Percentiles rank a stretch among this genome's conserved stretches.
These are phyloP conservation scores for Meloidogyne chitwoodi DNA, from an alignment of 1,140 invertebrate genomes.

Conservation along the genomic window DNA sequence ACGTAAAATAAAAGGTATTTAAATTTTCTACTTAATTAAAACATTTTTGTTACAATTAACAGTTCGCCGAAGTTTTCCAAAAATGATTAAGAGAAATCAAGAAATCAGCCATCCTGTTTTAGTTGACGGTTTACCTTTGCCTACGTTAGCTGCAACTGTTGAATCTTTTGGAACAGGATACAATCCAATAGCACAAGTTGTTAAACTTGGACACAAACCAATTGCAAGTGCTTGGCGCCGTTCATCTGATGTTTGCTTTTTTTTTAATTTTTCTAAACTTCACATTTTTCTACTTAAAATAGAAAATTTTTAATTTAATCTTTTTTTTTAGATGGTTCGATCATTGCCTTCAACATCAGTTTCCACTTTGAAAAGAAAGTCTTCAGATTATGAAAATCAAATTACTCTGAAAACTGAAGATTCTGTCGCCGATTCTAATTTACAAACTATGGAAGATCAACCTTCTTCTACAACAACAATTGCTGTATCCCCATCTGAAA, in stretches of 20 bases:
- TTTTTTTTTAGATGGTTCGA: slow-evolving; percentile 16
- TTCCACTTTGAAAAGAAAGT: background rate
- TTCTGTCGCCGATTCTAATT: background rate
- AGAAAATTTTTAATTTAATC: too few relatives aligned
- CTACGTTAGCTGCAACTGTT: slow-evolving; percentile 1
- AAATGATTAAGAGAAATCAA: background rate
- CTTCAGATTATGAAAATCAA: background rate
- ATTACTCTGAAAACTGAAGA: background rate
- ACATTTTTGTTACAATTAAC: background rate
- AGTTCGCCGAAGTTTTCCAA: background rate
- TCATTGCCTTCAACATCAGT: slow-evolving; percentile 6
- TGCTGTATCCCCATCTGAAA: background rate
- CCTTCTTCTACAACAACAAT: background rate
- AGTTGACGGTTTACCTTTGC: slow-evolving; percentile 21
- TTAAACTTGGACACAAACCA: slow-evolving; percentile 25
- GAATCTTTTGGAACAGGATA: background rate
- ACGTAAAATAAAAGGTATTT: background rate
- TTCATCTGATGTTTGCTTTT: slow-evolving; percentile 3
- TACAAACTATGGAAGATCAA: background rate
- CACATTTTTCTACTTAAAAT: background rate
- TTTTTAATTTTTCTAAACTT: background rate
- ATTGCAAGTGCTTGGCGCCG: slow-evolving; percentile 19
- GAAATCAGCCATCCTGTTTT: background rate
- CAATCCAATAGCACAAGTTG: slow-evolving; percentile 17
- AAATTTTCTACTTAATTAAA: background rate